Evolutionary conservation across 2,888 invertebrate species (phyloP).

Genomic region (Himalopsyche anomala): DNA sequence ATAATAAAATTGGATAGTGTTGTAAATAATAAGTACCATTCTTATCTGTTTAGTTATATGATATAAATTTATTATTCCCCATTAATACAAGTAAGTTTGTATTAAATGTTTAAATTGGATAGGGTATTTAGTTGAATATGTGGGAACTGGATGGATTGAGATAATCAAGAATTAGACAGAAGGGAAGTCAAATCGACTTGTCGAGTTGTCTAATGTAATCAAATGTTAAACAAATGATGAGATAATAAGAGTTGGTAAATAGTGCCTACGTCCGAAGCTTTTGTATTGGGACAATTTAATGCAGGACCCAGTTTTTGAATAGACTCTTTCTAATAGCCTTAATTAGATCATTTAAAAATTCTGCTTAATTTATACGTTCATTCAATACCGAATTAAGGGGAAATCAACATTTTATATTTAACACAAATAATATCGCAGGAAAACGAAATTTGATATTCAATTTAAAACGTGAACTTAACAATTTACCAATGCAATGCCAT

Average conservation of each 20-base stretch:
- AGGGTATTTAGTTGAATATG: not conserved
- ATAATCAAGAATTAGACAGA: not conserved
- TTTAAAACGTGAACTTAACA: too few relatives aligned
- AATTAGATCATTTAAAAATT: conserved; percentile 12
- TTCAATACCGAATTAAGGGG: not conserved
- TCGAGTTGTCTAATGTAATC: conserved; percentile 53
- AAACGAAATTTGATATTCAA: too few relatives aligned
- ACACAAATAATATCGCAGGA: too few relatives aligned
- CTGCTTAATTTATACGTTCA: not conserved
- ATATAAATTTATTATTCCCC: too few relatives aligned
- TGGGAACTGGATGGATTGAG: too few relatives aligned
- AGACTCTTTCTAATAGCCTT: not conserved
- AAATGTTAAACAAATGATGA: conserved; percentile 60
- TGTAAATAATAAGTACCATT: too few relatives aligned
- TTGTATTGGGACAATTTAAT: conserved; percentile 29
- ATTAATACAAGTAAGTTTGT: too few relatives aligned
- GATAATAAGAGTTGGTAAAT: conserved; percentile 57
- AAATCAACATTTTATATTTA: not conserved
- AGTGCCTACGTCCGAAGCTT: conserved; percentile 42
- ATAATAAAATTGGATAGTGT: too few relatives aligned
- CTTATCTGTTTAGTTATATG: too few relatives aligned
- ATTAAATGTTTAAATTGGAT: not conserved
- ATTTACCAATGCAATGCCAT: too few relatives aligned
- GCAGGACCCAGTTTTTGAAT: not conserved
- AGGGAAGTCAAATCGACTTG: not conserved